Evolutionary conservation across 2,888 invertebrate genomes (phyloP).

Genomic region (Dryobotodes eremita): DNA sequence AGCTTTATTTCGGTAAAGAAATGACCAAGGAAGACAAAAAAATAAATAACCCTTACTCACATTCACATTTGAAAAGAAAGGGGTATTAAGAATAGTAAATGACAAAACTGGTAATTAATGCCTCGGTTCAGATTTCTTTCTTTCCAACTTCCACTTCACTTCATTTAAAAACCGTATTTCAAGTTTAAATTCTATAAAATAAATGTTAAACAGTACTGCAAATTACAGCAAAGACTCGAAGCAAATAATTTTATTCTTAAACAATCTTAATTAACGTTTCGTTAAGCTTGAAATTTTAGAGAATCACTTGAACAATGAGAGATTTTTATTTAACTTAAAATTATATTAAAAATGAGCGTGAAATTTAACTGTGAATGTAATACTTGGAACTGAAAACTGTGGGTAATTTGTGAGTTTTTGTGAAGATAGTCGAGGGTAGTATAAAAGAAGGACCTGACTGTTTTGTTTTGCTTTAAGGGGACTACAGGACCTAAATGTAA

Average conservation of each 20-base stretch:
- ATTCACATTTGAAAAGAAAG: conserved; percentile 2
- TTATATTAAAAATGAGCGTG: conserved; percentile 26
- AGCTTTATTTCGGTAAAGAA: not conserved
- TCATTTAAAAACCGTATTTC: conserved; percentile 5
- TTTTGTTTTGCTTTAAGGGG: no score
- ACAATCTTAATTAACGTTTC: conserved; percentile 45
- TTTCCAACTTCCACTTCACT: not conserved
- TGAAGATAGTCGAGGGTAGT: not conserved
- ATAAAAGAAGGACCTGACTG: not conserved
- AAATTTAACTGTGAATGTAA: conserved; percentile 8
- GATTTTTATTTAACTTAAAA: conserved; percentile 20
- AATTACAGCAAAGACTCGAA: conserved; percentile 18
- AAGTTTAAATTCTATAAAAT: conserved; percentile 34
- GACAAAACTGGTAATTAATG: conserved; percentile 16
- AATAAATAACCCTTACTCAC: not conserved
- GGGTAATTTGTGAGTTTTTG: not conserved
- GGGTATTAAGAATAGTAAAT: conserved; percentile 15
- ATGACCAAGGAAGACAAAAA: not conserved
- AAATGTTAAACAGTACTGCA: conserved; percentile 28
- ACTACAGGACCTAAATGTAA: no score
- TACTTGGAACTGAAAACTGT: not conserved
- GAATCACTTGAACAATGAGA: conserved; percentile 19
- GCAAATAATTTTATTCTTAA: conserved; percentile 52
- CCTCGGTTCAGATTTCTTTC: not conserved
- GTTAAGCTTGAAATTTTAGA: conserved; percentile 45